Conservation (phyloP, 2,888 invertebrate genomes). For the Nomada ferruginata region DNA sequence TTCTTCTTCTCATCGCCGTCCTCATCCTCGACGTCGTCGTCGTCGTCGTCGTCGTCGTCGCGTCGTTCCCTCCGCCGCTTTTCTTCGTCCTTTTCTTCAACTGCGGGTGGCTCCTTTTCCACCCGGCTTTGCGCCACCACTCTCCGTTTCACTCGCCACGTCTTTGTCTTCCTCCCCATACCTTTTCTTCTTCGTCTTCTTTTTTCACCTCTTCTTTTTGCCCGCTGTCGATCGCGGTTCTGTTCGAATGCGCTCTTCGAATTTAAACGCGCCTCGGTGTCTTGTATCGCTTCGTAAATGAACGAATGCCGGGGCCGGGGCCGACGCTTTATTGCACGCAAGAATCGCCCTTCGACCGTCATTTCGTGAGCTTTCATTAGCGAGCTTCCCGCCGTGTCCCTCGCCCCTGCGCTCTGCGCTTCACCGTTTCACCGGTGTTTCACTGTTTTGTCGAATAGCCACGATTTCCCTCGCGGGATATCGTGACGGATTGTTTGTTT, state of each 20-base stretch:
- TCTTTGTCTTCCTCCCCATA: not conserved
- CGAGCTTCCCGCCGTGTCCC: not conserved
- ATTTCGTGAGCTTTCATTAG: slow-evolving; percentile 59
- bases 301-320: slow-evolving; percentile 56
- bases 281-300: slow-evolving; percentile 70
- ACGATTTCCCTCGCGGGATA: slow-evolving; percentile 1
- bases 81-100: slow-evolving; percentile 55
- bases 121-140: slow-evolving; percentile 66
- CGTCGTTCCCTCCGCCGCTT: slow-evolving; percentile 31
- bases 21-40: slow-evolving; percentile 37
- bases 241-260: slow-evolving; percentile 69
- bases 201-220: slow-evolving; percentile 39
- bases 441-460: not conserved
- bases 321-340: slow-evolving; percentile 62
- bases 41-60: slow-evolving; percentile 26
- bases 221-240: slow-evolving; percentile 68
- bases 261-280: slow-evolving; percentile 70
- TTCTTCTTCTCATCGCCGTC: slow-evolving; percentile 30
- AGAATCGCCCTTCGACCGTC: slow-evolving; percentile 57
- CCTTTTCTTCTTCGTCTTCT: slow-evolving; percentile 2
- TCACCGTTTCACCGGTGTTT: not conserved
- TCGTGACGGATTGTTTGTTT: slow-evolving; percentile 79
- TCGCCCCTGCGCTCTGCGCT: not conserved
- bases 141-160: slow-evolving; percentile 22
- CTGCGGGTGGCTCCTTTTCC: slow-evolving; percentile 69